phyloP scores from a whole-genome alignment of 2,888 invertebrate species.

The Drosophila lutescens region DNA sequence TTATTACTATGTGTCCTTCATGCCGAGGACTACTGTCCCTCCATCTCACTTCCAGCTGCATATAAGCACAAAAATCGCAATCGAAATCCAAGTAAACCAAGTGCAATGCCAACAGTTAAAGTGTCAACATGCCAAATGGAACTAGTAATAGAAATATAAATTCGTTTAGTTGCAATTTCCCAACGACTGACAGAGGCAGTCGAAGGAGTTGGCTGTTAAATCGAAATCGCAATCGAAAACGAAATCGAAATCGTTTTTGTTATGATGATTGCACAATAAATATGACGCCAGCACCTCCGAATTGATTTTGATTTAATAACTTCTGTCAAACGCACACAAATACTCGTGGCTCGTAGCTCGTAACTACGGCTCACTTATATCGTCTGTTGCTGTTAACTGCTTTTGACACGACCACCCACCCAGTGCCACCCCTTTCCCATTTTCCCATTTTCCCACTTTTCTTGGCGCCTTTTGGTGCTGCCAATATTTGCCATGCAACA shows the following conservation, averaged over 20 bases:
- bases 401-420: conserved; percentile 9
- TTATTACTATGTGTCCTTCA: not conserved
- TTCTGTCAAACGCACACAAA: conserved; percentile 62
- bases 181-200: conserved; percentile 59
- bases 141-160: conserved; percentile 73
- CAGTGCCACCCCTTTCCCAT: not conserved
- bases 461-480: conserved; percentile 1
- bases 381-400: conserved; percentile 18
- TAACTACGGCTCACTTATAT: not conserved
- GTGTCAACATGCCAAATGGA: conserved; percentile 61
- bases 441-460: not conserved
- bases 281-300: conserved; percentile 40
- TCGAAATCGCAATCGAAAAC: conserved; percentile 2
- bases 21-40: not conserved
- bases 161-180: conserved; percentile 67
- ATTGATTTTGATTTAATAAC: conserved; percentile 78
- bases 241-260: conserved; percentile 14
- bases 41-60: not conserved
- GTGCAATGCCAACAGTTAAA: conserved; percentile 41
- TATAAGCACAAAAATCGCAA: not conserved
- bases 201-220: conserved; percentile 13
- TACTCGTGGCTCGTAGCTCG: not conserved
- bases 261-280: conserved; percentile 34
- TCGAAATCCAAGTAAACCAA: conserved; percentile 9
- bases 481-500: conserved; percentile 33